These are phyloP conservation scores for Pangasius macronema DNA, from an alignment of 2,797 vertebrate species.

Conservation along the genomic window DNA sequence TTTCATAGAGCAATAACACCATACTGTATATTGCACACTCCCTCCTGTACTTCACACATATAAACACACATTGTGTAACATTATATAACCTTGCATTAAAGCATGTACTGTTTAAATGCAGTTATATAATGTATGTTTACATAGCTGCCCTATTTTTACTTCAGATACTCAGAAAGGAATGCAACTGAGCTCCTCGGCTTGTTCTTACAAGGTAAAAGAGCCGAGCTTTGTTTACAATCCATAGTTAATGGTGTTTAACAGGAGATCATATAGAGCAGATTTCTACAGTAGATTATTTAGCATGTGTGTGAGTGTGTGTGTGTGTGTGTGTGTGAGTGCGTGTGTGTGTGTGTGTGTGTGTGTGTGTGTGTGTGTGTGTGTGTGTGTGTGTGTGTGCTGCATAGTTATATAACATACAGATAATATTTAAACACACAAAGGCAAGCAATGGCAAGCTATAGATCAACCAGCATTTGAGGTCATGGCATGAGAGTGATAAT, in stretches of 20 bases:
- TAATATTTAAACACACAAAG: conserved; percentile 46
- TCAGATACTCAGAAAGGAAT: neutral
- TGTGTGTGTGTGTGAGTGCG: conserved; percentile 8
- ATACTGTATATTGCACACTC: neutral
- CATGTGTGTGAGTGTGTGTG: neutral
- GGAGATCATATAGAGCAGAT: conserved; percentile 12
- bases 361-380: conserved; percentile 6
- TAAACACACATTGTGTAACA: neutral
- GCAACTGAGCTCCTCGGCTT: neutral
- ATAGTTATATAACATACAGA: neutral
- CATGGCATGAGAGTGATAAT: neutral
- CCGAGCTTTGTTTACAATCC: conserved; percentile 3
- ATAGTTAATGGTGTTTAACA: conserved; percentile 38
- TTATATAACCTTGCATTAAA: conserved; percentile 24
- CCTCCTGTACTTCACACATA: neutral
- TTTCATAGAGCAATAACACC: conserved; percentile 4
- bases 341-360: conserved; percentile 4
- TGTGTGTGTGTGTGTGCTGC: conserved; percentile 5
- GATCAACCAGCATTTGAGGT: neutral
- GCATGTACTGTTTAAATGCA: conserved; percentile 12
- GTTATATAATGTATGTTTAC: conserved; percentile 20
- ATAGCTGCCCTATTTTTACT: conserved; percentile 3
- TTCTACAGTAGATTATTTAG: neutral
- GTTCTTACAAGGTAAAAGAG: conserved; percentile 22
- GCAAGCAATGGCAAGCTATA: neutral